Evolutionary conservation across 2,888 invertebrate species (phyloP), one percentile per base, ranked within the genome.

Genomic region (Argyresthia goedartella): DNA sequence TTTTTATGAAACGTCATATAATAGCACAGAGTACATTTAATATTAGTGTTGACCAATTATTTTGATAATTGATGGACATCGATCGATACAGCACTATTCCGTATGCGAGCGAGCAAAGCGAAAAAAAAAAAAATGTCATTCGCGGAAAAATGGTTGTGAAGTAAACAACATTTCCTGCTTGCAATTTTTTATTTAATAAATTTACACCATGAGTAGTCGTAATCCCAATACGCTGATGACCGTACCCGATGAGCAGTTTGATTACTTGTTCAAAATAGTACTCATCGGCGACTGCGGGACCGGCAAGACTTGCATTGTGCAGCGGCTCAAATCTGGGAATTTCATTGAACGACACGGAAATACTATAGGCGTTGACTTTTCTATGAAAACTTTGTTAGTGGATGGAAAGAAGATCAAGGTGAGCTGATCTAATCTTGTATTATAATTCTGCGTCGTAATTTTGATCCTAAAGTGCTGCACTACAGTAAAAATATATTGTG

Each of bases 311-410:
- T 97, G 94, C 69, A 95, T 98, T 60, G 97, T 98, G 55, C 97
- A 98, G 81, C 91, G 98, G 62, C 95, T 98, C 80, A 96, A 96
- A 78, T 96, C 96, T 56, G 98, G 98, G 55, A 96, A 95, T 64
- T 98, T 96, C 72, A 93, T 97, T 60, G 98, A 98, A 85, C 89
- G 95, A 60, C 97, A 98, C 84, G 97, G 97, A 54, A 97, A 95
- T 73, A 98, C 98, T 49, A 98, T 98, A 71, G 98, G 98, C 58
- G 98, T 98, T 53, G 98, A 98, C 84, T 98, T 98, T 88, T 97
- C 97, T 56, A 98, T 98, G 97, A 98, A 98, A 90, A 98, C 97
- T 52, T 90, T 98, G 43, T 89, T 93, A 60, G 93, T 98, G 49
- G 97, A 98, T 76, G 95, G 95, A 51, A 98, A 98, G 81, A 93